Percentiles rank a stretch among this genome's conserved stretches.
Conservation (phyloP, 2,888 invertebrate genomes). For the Automeris io region DNA sequence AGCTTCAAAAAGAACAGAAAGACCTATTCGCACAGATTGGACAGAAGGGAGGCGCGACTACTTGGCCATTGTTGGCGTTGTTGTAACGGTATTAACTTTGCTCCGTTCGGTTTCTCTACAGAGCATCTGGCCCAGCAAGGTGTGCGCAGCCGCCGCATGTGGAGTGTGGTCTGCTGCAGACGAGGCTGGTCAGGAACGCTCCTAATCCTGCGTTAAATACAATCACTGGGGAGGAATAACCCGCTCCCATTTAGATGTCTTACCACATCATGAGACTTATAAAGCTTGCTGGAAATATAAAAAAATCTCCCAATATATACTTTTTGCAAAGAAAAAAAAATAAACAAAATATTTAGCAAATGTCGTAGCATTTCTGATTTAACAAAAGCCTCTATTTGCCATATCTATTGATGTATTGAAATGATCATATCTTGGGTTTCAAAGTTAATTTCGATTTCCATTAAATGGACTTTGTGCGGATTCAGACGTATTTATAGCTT, state of each 20-base stretch:
- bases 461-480: constrained; percentile 24
- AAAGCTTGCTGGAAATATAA: not conserved
- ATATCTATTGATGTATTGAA: constrained; percentile 12
- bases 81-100: constrained; percentile 78
- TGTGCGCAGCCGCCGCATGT: constrained; percentile 86
- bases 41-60: constrained; percentile 74
- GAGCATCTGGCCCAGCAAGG: constrained; percentile 89
- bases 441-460: constrained; percentile 26
- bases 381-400: not conserved
- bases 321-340: not conserved
- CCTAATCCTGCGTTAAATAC: constrained; percentile 77
- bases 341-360: not conserved
- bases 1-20: constrained; percentile 70
- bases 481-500: constrained; percentile 21
- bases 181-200: constrained; percentile 61
- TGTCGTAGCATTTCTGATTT: constrained; percentile 27
- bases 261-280: constrained; percentile 32
- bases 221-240: constrained; percentile 62
- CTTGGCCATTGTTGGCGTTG: constrained; percentile 71
- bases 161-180: constrained; percentile 70
- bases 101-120: constrained; percentile 80
- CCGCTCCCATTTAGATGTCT: constrained; percentile 30
- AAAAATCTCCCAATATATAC: not conserved
- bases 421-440: constrained; percentile 26
- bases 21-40: constrained; percentile 73